Evolutionary conservation across 2,797 vertebrate genomes (phyloP), one percentile per base, ranked within the genome.

Genomic region (Emydoidea blandingii): DNA sequence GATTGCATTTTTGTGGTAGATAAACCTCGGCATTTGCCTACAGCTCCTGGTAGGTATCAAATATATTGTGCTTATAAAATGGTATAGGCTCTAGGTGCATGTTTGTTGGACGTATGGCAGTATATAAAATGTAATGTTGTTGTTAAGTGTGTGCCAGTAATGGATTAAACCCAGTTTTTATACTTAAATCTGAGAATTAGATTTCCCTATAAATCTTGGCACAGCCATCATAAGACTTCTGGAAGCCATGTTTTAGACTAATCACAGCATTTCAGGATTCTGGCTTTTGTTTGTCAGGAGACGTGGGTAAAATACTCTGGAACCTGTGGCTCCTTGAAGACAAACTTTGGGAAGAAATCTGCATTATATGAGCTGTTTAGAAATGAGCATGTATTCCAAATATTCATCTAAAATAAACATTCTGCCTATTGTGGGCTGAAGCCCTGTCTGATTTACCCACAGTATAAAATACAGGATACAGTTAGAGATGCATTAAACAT

Each of bases 151-250:
- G 1, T 81, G 79, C 80, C 81, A 92, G 79, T 83, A 95, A 92
- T 34, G 74, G 83, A 96, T 95, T 96, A 95, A 93, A 85, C 12
- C 2, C 79, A 87, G 29, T 56, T 84, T 97, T 96, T 91, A 68
- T 56, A 83, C 34, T 88, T 96, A 57, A 92, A 95, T 93, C 82
- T 86, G 89, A 96, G 91, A 96, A 95, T 96, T 96, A 92, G 68
- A 85, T 97, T 97, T 96, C 88, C 65, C 92, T 49, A 18, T 89
- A 92, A 94, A 95, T 57, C 80, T 95, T 97, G 96, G 95, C 96
- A 85, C 47, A 91, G 89, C 81, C 86, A 88, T 92, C 81, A 54
- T 89, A 94, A 2, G 79, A 81, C 68, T 93, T 94, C 94, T 96
- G 62, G 68, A 93, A 97, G 65, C 53, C n/a, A 18, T 91, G 56